Evolutionary conservation across 2,113 vertebrate species (phyloP).

Genomic region (Raja brachyura): DNA sequence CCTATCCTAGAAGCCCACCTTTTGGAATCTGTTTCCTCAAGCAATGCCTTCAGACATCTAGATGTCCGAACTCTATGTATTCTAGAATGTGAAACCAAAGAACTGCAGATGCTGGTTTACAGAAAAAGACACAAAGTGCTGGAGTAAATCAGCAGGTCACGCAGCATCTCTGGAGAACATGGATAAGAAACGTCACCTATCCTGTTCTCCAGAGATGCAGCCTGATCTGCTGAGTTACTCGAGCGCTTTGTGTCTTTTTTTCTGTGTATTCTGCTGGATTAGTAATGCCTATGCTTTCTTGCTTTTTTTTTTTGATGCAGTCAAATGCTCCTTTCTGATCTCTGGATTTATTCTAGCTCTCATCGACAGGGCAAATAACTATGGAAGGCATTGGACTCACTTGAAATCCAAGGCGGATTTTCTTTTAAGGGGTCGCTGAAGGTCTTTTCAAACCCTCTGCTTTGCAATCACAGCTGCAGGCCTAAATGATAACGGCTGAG

Average conservation of each 20-base stretch:
- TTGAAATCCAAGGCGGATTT: neutral
- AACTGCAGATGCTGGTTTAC: too few species aligned
- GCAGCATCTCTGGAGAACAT: too few species aligned
- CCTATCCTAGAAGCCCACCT: neutral
- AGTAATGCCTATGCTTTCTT: neutral
- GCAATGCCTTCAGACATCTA: neutral
- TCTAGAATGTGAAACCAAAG: too few species aligned
- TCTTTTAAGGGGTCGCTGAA: neutral
- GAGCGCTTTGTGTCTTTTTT: too few species aligned
- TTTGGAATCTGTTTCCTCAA: neutral
- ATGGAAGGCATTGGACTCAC: neutral
- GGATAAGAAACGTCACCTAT: too few species aligned
- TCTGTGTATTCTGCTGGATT: neutral
- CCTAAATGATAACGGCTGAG: neutral
- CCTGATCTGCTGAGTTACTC: too few species aligned
- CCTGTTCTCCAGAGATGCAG: too few species aligned
- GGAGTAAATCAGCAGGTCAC: too few species aligned
- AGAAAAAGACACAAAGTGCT: too few species aligned
- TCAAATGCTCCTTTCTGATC: neutral
- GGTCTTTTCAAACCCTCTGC: neutral
- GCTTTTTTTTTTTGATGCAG: neutral
- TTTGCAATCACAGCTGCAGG: neutral
- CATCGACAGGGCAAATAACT: neutral
- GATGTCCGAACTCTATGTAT: neutral
- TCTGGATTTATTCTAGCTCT: neutral